phyloP scores from a whole-genome alignment of 2,888 invertebrate genomes.

The Arge pagana region DNA sequence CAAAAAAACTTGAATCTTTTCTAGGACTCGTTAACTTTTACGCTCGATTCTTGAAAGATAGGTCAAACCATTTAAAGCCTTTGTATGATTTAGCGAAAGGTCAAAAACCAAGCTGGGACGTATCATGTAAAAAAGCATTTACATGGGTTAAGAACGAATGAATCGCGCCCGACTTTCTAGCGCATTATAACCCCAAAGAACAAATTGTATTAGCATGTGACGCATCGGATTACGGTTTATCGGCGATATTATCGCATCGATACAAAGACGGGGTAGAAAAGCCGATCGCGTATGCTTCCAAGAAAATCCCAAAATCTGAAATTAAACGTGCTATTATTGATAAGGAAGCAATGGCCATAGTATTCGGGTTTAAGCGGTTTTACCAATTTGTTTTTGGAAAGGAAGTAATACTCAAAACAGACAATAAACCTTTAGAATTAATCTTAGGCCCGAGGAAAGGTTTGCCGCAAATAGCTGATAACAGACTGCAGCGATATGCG shows the following conservation, averaged over 20 bases:
- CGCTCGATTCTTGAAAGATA: constrained; percentile 38
- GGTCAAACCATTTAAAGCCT: constrained; percentile 33
- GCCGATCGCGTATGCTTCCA: constrained; percentile 20
- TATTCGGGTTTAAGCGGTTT: constrained; percentile 19
- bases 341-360: constrained; percentile 15
- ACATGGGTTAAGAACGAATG: constrained; percentile 28
- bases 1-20: constrained; percentile 31
- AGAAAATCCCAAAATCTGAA: constrained; percentile 21
- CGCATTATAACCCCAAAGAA: constrained; percentile 21
- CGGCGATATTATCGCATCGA: constrained; percentile 27
- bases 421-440: too few species aligned
- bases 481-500: background rate
- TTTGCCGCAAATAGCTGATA: background rate
- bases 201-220: constrained; percentile 23
- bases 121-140: constrained; percentile 35
- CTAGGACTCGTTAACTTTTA: constrained; percentile 43
- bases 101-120: constrained; percentile 33
- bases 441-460: too few species aligned
- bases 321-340: constrained; percentile 13
- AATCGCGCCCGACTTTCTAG: constrained; percentile 17
- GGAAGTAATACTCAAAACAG: too few species aligned
- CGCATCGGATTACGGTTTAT: too few species aligned
- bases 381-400: constrained; percentile 19
- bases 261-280: constrained; percentile 26
- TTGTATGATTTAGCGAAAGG: constrained; percentile 34